Evolutionary conservation across 2,888 invertebrate genomes (phyloP).

Genomic region (Sceliomorpha sp.): DNA sequence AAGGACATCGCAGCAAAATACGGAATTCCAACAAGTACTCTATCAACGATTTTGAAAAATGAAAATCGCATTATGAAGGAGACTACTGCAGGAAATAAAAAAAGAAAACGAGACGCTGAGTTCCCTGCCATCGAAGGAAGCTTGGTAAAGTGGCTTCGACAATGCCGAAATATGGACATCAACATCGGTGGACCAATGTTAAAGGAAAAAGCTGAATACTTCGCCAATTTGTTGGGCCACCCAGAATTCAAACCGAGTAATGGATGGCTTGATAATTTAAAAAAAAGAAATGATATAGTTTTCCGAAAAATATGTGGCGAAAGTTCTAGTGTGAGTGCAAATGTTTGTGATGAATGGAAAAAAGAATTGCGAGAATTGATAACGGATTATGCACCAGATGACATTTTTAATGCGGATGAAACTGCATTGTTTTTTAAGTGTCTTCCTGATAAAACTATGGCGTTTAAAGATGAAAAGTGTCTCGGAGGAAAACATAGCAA

Average conservation of each 20-base stretch:
- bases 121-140: conserved; percentile 25
- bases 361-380: conserved; percentile 52
- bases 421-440: conserved; percentile 62
- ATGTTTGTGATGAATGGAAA: conserved; percentile 61
- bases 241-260: conserved; percentile 58
- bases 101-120: conserved; percentile 23
- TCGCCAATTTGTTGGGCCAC: conserved; percentile 30
- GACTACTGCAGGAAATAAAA: too few species aligned
- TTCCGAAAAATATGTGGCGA: conserved; percentile 53
- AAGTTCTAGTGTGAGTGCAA: conserved; percentile 56
- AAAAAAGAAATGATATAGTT: conserved; percentile 59
- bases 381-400: conserved; percentile 38
- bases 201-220: conserved; percentile 30
- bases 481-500: conserved; percentile 71
- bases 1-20: too few species aligned
- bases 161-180: conserved; percentile 14
- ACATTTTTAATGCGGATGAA: conserved; percentile 66
- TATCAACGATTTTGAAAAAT: too few species aligned
- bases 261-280: conserved; percentile 65
- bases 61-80: too few species aligned
- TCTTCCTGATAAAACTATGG: conserved; percentile 62
- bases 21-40: too few species aligned
- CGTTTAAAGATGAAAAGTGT: conserved; percentile 66
- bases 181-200: conserved; percentile 14
- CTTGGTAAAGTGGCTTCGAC: conserved; percentile 29